Base-by-base conservation (phyloP, 1,140 invertebrate species). In the Lanistes nyassanus region DNA sequence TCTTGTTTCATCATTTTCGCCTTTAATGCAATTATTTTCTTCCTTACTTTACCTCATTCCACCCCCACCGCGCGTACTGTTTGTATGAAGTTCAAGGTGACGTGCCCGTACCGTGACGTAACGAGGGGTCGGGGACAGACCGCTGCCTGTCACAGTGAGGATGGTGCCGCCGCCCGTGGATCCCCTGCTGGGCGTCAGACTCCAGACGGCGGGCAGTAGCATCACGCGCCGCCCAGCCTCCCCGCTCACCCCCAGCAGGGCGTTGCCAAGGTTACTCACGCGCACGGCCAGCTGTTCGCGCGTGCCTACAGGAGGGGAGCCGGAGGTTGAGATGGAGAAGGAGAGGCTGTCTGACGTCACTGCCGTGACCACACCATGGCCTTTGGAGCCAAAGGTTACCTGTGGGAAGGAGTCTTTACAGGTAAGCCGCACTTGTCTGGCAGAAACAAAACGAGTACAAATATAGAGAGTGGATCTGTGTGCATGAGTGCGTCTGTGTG, bases 221-320 rank as follows among this genome's bases (percentile, higher is more conserved):
- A 55, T 78, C 34, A 83, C 79, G 29, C 75, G 58, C 64, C 75
- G 58, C 21, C 71, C 64, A 0, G 36, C 55, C n/a, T 78, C 73
- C 5, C 31, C 58, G 19, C 58, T 7, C 5, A 81, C 74, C 3
- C 62, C 60, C 3, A 83, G 39, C n/a, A 79, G 39, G 26, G 83
- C 82, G 58, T 81, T 64, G 42, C 84, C 83, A 31, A 66, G 55
- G 56, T 83, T 84, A 16, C 73, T 68, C 4, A 85, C 79, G 51
- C 80, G 75, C 23, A 83, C 23, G 2, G 39, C 62, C 16, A 82
- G 34, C 39, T 79, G 34, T 23, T 79, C 76, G 19, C 34, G 75
- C 19, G 74, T 39, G 16, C 29, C 70, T 34, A 72, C 70, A 39
- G 70, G 70, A 11, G 70, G 70, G 19, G 70, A 55, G 36, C 34